These are phyloP conservation scores for Poecilia latipinna DNA, from an alignment of 2,113 vertebrate species.

Conservation along the genomic window DNA sequence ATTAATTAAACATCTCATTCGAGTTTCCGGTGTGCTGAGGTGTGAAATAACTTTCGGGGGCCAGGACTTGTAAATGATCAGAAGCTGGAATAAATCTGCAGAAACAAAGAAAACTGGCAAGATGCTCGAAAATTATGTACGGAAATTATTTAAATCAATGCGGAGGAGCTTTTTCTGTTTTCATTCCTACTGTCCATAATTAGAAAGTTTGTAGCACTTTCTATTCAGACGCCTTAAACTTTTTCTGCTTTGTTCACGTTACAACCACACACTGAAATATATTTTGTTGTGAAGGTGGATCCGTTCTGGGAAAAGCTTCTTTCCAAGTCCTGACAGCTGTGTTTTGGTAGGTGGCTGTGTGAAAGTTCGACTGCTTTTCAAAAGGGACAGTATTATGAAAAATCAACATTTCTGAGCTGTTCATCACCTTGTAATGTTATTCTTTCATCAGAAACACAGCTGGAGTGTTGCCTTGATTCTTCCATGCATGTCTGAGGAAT, in stretches of 20 bases:
- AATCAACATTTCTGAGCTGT: too few species aligned
- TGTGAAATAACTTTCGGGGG: constrained; percentile 35
- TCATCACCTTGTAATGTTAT: too few species aligned
- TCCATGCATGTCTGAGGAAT: too few species aligned
- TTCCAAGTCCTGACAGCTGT: not conserved
- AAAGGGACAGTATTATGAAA: too few species aligned
- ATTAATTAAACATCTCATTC: constrained; percentile 31
- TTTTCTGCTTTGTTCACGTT: not conserved
- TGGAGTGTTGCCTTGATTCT: too few species aligned
- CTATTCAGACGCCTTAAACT: not conserved
- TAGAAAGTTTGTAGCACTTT: too few species aligned
- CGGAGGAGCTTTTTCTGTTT: not conserved
- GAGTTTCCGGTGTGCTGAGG: constrained; percentile 26
- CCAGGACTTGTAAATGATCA: constrained; percentile 7
- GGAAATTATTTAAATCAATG: not conserved
- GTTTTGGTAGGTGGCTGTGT: too few species aligned
- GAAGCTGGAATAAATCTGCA: constrained; percentile 4
- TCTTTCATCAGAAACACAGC: too few species aligned
- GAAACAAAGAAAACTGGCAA: constrained; percentile 2
- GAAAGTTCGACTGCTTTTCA: not conserved
- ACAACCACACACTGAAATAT: not conserved
- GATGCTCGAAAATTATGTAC: not conserved
- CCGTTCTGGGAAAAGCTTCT: not conserved
- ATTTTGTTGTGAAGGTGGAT: not conserved
- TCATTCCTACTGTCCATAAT: not conserved